Conservation (phyloP, 2,797 vertebrate genomes). For the Eupleurogrammus muticus region DNA sequence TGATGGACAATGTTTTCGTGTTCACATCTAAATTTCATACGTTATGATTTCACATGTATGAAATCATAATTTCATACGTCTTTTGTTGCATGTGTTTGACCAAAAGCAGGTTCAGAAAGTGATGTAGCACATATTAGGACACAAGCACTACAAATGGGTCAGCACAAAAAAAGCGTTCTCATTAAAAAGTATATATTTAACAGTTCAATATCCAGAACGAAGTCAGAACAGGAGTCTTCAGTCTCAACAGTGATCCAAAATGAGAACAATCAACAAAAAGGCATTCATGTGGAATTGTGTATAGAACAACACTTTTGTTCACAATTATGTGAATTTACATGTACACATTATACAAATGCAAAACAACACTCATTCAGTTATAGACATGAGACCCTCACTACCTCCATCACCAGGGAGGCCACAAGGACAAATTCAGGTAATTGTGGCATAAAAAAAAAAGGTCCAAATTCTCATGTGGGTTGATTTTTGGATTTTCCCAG, state of each 20-base stretch:
- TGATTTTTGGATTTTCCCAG: constrained; percentile 76
- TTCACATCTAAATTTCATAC: background rate
- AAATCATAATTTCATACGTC: background rate
- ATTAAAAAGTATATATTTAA: constrained; percentile 72
- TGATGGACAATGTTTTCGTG: background rate
- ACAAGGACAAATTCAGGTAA: constrained; percentile 36
- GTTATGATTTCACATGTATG: no score
- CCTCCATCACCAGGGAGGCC: constrained; percentile 33
- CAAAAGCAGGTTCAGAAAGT: constrained; percentile 17
- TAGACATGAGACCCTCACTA: constrained; percentile 30
- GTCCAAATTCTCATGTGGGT: constrained; percentile 67
- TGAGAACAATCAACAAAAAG: constrained; percentile 51
- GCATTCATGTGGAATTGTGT: constrained; percentile 49
- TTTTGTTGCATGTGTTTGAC: constrained; percentile 14
- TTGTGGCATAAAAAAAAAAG: constrained; percentile 27
- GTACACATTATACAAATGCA: constrained; percentile 59
- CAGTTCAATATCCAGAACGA: constrained; percentile 66
- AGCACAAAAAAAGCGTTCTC: constrained; percentile 63
- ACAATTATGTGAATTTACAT: constrained; percentile 64
- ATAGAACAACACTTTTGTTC: constrained; percentile 57
- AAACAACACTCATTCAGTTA: constrained; percentile 52
- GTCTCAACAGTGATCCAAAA: constrained; percentile 53
- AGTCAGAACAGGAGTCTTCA: constrained; percentile 56
- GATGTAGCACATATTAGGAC: constrained; percentile 36
- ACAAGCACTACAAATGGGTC: constrained; percentile 67